Base-by-base conservation (phyloP, 2,888 invertebrate species). In the Leistus spinibarbis region DNA sequence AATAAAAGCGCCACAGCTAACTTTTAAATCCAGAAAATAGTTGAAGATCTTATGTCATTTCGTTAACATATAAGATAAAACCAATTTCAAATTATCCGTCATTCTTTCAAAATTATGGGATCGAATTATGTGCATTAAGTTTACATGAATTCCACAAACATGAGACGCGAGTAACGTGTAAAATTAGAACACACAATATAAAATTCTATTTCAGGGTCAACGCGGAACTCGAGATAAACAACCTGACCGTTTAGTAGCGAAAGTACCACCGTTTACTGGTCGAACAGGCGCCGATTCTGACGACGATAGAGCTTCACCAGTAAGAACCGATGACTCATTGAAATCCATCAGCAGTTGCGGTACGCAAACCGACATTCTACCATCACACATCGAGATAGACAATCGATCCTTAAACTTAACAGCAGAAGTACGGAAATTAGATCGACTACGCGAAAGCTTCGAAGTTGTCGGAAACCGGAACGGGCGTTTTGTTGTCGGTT, bases 351-450 rank as follows among this genome's bases (percentile, higher is more conserved):
- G 16, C 17, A 84, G 84, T 57, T 87, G 84, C 77, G 81, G 85
- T 77, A 89, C 89, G 76, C 89, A 90, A 82, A 90, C 89, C 69
- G 40, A 40, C 40, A 40, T 7, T 5, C 40, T 40, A 40, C 40
- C 40, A 3, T 90, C 90, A 72, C 17, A 60, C 22, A 23, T 16
- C 3, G 23, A 16, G n/a, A 23, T n/a, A 2, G 16, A 1, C 13
- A 27, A 24, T n/a, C 20, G 66, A 67, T 74, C 73, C 3, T 62
- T 74, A 27, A 75, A 90, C 83, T 82, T 90, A 17, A 88, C 88
- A 82, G 89, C 89, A 75, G 90, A 90, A 86, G 88, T 90, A 80
- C 89, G 89, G 86, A 90, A 90, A 86, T 86, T 90, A 84, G 89
- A 89, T 84, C 88, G 89, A 84, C 89, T 90, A 83, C 88, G 90